phyloP scores from a whole-genome alignment of 2,113 vertebrate genomes.

The Smithornis capensis region DNA sequence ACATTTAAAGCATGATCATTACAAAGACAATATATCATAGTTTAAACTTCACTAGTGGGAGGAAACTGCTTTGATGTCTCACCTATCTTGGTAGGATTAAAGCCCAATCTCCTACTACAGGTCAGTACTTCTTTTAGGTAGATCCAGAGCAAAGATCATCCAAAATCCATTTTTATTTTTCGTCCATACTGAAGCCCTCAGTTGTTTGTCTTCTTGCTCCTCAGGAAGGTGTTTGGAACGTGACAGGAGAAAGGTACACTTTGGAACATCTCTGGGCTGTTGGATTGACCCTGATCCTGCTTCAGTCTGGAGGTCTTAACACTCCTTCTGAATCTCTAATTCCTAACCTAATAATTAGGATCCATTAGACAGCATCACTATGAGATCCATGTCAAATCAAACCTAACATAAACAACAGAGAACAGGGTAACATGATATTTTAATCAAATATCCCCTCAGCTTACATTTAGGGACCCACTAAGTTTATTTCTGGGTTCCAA shows the following conservation, averaged over 20 bases:
- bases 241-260: not conserved
- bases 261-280: not conserved
- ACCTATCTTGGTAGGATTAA: not conserved
- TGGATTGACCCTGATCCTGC: accelerated
- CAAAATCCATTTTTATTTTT: not conserved
- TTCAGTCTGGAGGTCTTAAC: not conserved
- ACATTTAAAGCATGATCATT: not conserved
- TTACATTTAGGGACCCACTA: not conserved
- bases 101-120: not conserved
- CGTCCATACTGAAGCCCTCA: not conserved
- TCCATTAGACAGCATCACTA: not conserved
- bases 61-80: not conserved
- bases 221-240: not conserved
- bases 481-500: not conserved
- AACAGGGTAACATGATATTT: not conserved
- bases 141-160: not conserved
- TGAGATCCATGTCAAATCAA: not conserved
- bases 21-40: not conserved
- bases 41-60: not conserved
- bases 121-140: not conserved
- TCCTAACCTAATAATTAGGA: not conserved
- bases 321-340: not conserved
- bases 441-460: not conserved
- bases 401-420: not conserved
- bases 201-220: not conserved